Evolutionary conservation across 2,113 vertebrate species (phyloP), one percentile per base, ranked within the genome.

Genomic region (Solea solea): DNA sequence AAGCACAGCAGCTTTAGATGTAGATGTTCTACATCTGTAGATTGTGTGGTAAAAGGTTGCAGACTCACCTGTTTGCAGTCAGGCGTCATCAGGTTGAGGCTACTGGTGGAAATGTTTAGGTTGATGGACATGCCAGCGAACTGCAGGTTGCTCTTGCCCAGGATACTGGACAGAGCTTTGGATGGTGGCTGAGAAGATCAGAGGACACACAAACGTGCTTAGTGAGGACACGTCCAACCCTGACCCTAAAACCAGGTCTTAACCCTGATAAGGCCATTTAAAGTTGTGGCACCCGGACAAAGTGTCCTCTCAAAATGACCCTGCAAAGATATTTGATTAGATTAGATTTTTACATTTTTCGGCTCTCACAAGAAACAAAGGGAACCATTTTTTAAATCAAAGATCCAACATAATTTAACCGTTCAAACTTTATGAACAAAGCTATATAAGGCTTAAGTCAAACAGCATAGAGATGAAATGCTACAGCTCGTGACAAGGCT

Each of bases 131-230:
- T 97, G 52, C 97, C 97, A 41, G 98, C 95, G 81, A 99, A 99
- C 92, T 99, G 98, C 61, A 99, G 94, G 88, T 99, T 99, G 88
- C 96, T 98, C 90, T 99, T 98, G 46, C 98, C 98, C 82, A 99
- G 82, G 87, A 99, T 96, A 82, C 88, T 96, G 80, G 96, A 98
- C 76, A 99, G 91, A 81, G 93, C 91, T 95, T 99, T 99, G 79
- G 94, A 98, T 0, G 98, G 95, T 76, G 96, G 94, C 97, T 99
- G 89, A 69, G 64, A 65, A 41, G 52, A 65, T 12, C 21, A 82
- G 9, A 65, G 5, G 21, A 74, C 11, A 79, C 8, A 58, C 28
- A 68, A 2, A 49, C 11, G 61, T 21, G 21, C 21, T 21, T 21
- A 21, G 1, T 21, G 21, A 21, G 21, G 21, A 21, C 21, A 21